Evolutionary conservation across 2,888 invertebrate species (phyloP).

Genomic region (Zaprionus obscuricornis): DNA sequence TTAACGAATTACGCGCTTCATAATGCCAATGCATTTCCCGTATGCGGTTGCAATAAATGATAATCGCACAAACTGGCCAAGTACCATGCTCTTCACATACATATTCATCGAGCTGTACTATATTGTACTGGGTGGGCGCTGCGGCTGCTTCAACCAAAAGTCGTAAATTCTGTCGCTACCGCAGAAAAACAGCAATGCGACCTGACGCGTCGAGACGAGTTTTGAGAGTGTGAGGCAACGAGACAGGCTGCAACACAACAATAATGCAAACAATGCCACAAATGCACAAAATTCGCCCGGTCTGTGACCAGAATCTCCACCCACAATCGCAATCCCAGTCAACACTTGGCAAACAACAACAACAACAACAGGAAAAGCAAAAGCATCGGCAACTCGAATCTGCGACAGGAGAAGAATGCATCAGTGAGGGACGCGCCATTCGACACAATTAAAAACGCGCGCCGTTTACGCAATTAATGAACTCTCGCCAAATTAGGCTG

Average conservation of each 20-base stretch:
- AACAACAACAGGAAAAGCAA: background rate
- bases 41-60: constrained; percentile 75
- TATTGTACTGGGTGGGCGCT: constrained; percentile 54
- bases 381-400: background rate
- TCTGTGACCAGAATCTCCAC: constrained; percentile 35
- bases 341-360: background rate
- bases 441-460: constrained; percentile 77
- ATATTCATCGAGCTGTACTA: constrained; percentile 16
- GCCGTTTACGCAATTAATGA: constrained; percentile 77
- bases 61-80: constrained; percentile 51
- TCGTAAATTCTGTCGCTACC: constrained; percentile 69
- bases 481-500: constrained; percentile 77
- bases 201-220: background rate
- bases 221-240: constrained; percentile 5
- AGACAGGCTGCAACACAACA: constrained; percentile 53
- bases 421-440: constrained; percentile 48
- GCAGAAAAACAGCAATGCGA: constrained; percentile 63
- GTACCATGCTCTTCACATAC: constrained; percentile 9
- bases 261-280: constrained; percentile 74
- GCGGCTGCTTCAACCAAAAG: constrained; percentile 63
- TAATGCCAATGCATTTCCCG: constrained; percentile 59
- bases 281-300: constrained; percentile 70
- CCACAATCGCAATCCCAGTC: background rate
- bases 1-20: constrained; percentile 70
- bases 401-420: constrained; percentile 15